Percentiles rank a stretch among this genome's conserved stretches.
Evolutionary conservation across 1,140 invertebrate species (phyloP).

Genomic region (Scylla paramamosain): DNA sequence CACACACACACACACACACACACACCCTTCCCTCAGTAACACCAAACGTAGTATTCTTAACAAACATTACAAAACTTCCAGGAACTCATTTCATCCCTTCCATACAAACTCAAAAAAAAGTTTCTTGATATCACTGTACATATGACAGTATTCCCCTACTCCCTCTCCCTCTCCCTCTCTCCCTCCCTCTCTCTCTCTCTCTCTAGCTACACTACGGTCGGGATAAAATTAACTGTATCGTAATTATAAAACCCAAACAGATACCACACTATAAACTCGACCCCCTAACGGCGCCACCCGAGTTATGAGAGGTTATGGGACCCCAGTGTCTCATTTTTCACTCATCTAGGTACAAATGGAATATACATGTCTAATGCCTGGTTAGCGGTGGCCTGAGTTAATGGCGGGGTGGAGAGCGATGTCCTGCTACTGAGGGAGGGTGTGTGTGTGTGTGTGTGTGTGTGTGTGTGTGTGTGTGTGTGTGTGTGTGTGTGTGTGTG

Average conservation of each 20-base stretch:
- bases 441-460: background rate
- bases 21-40: background rate
- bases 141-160: background rate
- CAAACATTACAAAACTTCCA: background rate
- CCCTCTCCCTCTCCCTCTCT: background rate
- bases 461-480: conserved; percentile 6
- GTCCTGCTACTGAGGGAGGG: background rate
- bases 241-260: background rate
- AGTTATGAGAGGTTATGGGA: background rate
- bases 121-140: too few species aligned
- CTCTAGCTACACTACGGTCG: background rate
- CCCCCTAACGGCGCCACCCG: background rate
- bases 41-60: background rate
- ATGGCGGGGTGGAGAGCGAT: background rate
- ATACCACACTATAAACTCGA: background rate
- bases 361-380: background rate
- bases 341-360: background rate
- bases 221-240: conserved; percentile 3
- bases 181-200: conserved; percentile 18
- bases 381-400: background rate
- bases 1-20: too few species aligned
- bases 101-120: too few species aligned
- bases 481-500: background rate
- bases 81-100: too few species aligned
- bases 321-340: background rate